These are phyloP conservation scores for Diplazon laetatorius DNA, from an alignment of 2,888 invertebrate species.

Conservation along the genomic window DNA sequence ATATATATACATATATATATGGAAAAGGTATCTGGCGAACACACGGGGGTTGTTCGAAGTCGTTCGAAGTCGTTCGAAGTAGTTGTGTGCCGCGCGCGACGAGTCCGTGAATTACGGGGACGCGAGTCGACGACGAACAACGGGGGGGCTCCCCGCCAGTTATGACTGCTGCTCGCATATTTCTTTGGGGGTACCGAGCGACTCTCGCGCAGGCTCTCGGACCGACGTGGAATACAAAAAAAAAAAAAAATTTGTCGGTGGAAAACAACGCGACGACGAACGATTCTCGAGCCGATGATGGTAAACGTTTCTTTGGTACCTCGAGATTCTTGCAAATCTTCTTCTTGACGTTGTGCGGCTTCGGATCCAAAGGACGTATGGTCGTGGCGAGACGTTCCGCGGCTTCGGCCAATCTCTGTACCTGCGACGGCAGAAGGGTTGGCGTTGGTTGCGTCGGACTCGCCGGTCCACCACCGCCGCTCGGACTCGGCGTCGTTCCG, in stretches of 20 bases:
- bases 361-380: slow-evolving; percentile 93
- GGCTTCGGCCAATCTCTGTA: slow-evolving; percentile 91
- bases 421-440: slow-evolving; percentile 91
- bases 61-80: too few species aligned
- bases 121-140: slow-evolving; percentile 37
- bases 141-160: slow-evolving; percentile 54
- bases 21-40: slow-evolving; percentile 36
- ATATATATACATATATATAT: too few species aligned
- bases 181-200: slow-evolving; percentile 29
- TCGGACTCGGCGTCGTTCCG: slow-evolving; percentile 79
- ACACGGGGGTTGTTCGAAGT: slow-evolving; percentile 26
- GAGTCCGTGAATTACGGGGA: slow-evolving; percentile 60
- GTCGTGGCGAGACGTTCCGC: slow-evolving; percentile 92
- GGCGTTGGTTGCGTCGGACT: slow-evolving; percentile 87
- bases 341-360: slow-evolving; percentile 94
- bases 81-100: too few species aligned
- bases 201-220: slow-evolving; percentile 17
- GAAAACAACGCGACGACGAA: slow-evolving; percentile 21
- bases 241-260: slow-evolving; percentile 29
- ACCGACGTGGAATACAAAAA: slow-evolving; percentile 20
- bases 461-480: slow-evolving; percentile 78
- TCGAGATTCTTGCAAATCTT: slow-evolving; percentile 96
- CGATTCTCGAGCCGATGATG: slow-evolving; percentile 11
- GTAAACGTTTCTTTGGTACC: slow-evolving; percentile 80
- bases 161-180: slow-evolving; percentile 55